Evolutionary conservation across 2,888 invertebrate species (phyloP).

Genomic region (Acanthosepion esculentum): DNA sequence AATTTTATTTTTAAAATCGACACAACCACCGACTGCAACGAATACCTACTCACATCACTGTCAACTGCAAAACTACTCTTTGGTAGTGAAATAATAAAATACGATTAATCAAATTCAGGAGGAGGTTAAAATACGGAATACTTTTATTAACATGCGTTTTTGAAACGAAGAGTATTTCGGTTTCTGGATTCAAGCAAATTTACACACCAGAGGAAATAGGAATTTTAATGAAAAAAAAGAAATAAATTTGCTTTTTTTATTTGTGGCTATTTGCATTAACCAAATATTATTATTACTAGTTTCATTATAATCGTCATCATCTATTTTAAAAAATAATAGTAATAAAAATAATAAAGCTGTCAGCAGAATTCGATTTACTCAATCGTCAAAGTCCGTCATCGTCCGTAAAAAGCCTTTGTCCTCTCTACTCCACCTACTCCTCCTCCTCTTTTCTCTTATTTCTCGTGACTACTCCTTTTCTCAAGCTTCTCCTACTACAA

Average conservation of each 20-base stretch:
- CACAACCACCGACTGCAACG: not conserved
- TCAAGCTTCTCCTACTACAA: too few relatives aligned
- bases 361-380: not conserved
- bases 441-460: not conserved
- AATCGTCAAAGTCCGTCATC: conserved; percentile 18
- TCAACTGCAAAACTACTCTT: not conserved
- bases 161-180: not conserved
- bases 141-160: not conserved
- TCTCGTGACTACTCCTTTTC: too few relatives aligned
- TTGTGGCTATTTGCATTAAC: not conserved
- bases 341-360: not conserved
- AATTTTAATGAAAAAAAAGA: not conserved
- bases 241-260: not conserved
- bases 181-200: not conserved
- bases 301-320: not conserved
- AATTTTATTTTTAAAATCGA: not conserved
- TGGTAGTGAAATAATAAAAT: not conserved
- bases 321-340: not conserved
- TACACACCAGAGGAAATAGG: not conserved
- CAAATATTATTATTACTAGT: not conserved
- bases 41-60: not conserved
- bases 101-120: not conserved
- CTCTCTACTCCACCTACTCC: not conserved
- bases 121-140: conserved; percentile 22
- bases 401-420: not conserved